Base-by-base conservation (phyloP, 2,888 invertebrate species). In the Rhagium mordax region DNA sequence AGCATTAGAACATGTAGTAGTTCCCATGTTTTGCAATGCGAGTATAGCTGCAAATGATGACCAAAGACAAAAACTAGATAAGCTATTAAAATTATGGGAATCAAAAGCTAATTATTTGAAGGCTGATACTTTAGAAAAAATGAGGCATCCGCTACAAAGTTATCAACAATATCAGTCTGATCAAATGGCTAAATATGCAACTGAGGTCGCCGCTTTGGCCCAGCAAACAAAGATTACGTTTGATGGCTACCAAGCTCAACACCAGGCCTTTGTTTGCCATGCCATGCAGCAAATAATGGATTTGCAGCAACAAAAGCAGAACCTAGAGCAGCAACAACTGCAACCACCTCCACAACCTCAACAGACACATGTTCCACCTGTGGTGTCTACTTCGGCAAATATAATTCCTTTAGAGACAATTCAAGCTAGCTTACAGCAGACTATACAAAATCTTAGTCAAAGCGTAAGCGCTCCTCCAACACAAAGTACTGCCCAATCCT, bases 11-110 rank as follows among this genome's bases (percentile, higher is more conserved):
- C 94, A 93, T 86, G 97, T 98, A 84, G 98, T 99, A 83, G 96
- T 98, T 85, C 98, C 98, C 83, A 97, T 99, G 94, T 99, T 98
- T 91, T 98, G 98, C 90, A 96, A 96, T 88, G 94, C 98, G 81
- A 94, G 94, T 87, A 91, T 95, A 86, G 93, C 93, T 80, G 95
- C 96, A 48, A 94, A 92, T 16, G 95, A 95, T 72, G 98, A 98
- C 69, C 96, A 98, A 89, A 93, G 95, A 84, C 91, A 92, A 81
- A 99, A 98, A 89, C 89, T 99, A 76, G 95, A 95, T 85, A 99
- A 99, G 91, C 89, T 98, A 81, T 91, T 98, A 75, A 95, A 95
- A 77, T 90, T 99, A 55, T 99, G 99, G 99, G 98, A 98, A 89
- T 96, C 97, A 79, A 98, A 99, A 90, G 93, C 94, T 77, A 94